These are phyloP conservation scores for Mizuhopecten yessoensis DNA, from an alignment of 1,140 invertebrate species.

Conservation along the genomic window DNA sequence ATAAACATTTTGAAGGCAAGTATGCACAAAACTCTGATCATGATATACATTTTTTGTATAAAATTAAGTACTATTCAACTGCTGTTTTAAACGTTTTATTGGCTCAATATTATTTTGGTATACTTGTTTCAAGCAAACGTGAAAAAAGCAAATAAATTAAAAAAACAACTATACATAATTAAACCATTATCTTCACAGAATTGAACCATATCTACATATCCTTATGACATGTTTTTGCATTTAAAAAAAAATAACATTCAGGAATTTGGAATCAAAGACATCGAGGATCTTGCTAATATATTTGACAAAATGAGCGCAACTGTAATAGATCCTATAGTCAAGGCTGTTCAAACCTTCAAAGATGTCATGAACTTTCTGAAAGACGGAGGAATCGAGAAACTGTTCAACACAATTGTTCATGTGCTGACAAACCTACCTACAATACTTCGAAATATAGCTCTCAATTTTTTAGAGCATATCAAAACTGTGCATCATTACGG, in stretches of 20 bases:
- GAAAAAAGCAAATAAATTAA: too few species aligned
- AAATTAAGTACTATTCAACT: background rate
- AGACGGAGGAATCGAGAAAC: background rate
- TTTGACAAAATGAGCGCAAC: slow-evolving; percentile 55
- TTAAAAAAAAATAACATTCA: too few species aligned
- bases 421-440: slow-evolving; percentile 44
- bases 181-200: too few species aligned
- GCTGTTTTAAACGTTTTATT: too few species aligned
- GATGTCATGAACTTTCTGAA: slow-evolving; percentile 50
- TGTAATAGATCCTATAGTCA: slow-evolving; percentile 25
- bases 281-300: slow-evolving; percentile 49
- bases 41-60: too few species aligned
- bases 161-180: too few species aligned
- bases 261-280: slow-evolving; percentile 60
- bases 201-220: too few species aligned
- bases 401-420: slow-evolving; percentile 17
- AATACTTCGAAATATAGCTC: background rate
- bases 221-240: too few species aligned
- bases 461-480: background rate
- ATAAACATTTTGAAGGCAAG: slow-evolving; percentile 42
- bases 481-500: slow-evolving; percentile 41
- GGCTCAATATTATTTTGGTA: too few species aligned
- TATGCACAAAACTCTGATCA: background rate
- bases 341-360: slow-evolving; percentile 48
- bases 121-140: too few species aligned